Conservation (phyloP, 2,888 invertebrate species). For the Eurois occulta region DNA sequence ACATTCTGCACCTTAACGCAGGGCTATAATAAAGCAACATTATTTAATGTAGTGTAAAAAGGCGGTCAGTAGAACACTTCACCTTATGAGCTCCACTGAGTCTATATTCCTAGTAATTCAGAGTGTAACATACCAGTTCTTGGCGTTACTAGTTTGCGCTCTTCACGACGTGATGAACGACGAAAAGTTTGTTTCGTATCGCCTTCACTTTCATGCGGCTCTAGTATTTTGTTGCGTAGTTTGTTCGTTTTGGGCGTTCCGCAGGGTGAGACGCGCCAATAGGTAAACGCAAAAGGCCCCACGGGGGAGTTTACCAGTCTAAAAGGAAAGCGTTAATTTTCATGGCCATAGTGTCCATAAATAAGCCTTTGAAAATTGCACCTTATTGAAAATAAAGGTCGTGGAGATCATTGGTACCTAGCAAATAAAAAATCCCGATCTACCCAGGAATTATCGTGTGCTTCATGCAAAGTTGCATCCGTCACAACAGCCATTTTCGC, state of each 20-base stretch:
- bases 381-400: background rate
- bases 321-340: slow-evolving; percentile 12
- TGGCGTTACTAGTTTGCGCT: background rate
- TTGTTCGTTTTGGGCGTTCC: slow-evolving; percentile 6
- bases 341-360: background rate
- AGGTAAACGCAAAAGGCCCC: background rate
- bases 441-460: background rate
- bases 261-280: slow-evolving; percentile 8
- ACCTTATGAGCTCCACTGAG: background rate
- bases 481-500: background rate
- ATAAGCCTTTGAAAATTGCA: background rate
- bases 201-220: slow-evolving; percentile 9
- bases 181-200: background rate
- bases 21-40: background rate
- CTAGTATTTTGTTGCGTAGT: slow-evolving; percentile 17
- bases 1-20: no score
- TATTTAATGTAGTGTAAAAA: background rate
- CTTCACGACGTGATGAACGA: background rate
- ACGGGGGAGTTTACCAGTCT: background rate
- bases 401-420: background rate
- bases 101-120: slow-evolving; percentile 15
- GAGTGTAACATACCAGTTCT: slow-evolving; percentile 14
- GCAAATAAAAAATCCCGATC: background rate
- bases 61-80: background rate
- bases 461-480: background rate